Percentiles rank a stretch among this genome's conserved stretches.
Evolutionary conservation across 2,888 invertebrate species (phyloP).

Genomic region (Nasonovia ribisnigri): DNA sequence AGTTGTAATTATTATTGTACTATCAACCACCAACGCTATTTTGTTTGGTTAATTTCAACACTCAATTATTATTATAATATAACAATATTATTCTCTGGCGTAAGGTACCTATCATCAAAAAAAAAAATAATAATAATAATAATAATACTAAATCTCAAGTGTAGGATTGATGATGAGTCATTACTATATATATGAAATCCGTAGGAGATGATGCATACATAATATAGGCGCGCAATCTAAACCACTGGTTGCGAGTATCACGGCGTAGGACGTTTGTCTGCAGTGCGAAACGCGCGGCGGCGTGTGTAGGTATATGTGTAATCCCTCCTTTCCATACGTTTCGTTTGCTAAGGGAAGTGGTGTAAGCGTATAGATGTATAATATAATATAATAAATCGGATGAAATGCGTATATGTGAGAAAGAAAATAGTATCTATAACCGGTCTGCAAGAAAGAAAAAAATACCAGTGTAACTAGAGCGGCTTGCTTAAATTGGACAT

Average conservation of each 20-base stretch:
- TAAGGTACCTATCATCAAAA: background rate
- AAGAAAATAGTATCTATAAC: constrained; percentile 42
- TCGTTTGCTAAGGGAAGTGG: constrained; percentile 11
- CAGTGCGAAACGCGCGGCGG: background rate
- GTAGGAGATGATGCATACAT: constrained; percentile 22
- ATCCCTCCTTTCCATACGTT: background rate
- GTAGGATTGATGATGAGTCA: constrained; percentile 20
- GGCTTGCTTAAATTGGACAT: constrained; percentile 63
- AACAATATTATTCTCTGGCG: background rate
- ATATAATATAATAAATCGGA: background rate
- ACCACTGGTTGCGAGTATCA: background rate
- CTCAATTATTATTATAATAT: background rate
- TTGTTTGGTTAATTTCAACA: constrained; percentile 15
- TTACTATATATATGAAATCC: background rate
- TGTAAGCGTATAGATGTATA: background rate
- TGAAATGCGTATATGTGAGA: constrained; percentile 27
- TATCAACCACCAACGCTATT: background rate
- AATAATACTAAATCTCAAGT: background rate
- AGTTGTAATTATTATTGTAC: background rate
- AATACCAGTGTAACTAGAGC: constrained; percentile 58
- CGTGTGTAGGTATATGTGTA: background rate
- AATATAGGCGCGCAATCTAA: background rate
- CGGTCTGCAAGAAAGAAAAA: constrained; percentile 46
- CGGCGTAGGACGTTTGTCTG: constrained; percentile 23
- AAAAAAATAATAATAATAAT: background rate